phyloP scores from a whole-genome alignment of 1,140 invertebrate genomes.

The Lepidurus apus region DNA sequence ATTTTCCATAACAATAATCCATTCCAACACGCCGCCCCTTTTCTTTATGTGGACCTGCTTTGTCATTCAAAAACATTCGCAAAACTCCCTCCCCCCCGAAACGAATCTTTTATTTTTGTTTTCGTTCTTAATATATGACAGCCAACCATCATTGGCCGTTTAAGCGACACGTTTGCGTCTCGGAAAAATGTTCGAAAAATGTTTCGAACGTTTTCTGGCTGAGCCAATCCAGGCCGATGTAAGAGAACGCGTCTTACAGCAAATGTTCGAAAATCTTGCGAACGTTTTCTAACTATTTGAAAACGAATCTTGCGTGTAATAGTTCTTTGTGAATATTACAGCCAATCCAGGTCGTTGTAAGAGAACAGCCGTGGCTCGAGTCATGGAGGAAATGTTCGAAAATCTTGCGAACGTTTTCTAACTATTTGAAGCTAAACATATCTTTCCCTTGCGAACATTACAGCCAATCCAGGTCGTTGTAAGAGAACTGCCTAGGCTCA shows the following conservation, averaged over 20 bases:
- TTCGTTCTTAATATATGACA: neutral
- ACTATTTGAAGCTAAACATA: no score
- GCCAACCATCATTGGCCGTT: no score
- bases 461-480: no score
- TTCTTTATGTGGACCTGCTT: neutral
- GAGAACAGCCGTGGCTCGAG: no score
- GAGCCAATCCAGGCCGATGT: no score
- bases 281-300: neutral
- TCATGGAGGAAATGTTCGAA: neutral
- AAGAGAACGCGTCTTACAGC: no score
- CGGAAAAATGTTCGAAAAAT: neutral
- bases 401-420: neutral
- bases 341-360: no score
- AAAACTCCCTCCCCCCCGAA: neutral
- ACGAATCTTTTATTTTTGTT: neutral
- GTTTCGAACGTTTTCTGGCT: neutral
- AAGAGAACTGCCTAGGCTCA: no score
- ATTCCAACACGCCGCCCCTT: constrained; percentile 5
- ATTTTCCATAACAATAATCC: constrained; percentile 16
- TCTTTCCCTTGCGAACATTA: no score
- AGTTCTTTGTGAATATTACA: no score
- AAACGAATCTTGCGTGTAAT: no score
- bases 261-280: neutral
- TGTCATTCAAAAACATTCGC: constrained; percentile 16
- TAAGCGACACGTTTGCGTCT: no score